Conservation (phyloP, 2,797 vertebrate species). For the Zenarchopterus dispar region DNA sequence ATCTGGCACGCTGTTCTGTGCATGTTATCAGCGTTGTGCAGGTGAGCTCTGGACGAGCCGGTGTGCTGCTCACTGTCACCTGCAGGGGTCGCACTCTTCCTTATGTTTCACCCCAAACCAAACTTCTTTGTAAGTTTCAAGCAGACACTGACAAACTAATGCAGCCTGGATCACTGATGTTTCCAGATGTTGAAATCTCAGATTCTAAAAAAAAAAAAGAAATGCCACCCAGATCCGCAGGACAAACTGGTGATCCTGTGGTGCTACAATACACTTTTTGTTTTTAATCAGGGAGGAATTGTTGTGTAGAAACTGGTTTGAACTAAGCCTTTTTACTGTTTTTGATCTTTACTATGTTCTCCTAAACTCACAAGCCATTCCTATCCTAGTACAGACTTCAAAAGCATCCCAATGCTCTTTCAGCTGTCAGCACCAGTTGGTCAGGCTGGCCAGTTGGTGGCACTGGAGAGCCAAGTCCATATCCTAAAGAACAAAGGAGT, state of each 20-base stretch:
- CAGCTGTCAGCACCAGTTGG: constrained; percentile 8
- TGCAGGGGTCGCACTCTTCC: constrained; percentile 53
- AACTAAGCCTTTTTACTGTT: neutral
- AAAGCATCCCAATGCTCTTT: constrained; percentile 5
- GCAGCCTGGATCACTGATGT: neutral
- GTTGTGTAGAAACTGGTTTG: neutral
- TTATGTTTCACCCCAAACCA: neutral
- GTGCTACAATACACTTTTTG: neutral
- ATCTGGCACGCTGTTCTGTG: constrained; percentile 13
- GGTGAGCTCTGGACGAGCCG: neutral
- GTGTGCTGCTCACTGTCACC: constrained; percentile 28
- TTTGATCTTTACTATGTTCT: neutral
- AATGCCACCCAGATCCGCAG: neutral
- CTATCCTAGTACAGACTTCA: neutral
- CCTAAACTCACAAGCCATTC: neutral
- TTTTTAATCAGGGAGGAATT: neutral
- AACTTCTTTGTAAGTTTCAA: neutral
- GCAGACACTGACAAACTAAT: constrained; percentile 3
- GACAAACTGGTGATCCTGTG: neutral
- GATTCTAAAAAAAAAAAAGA: too few species aligned
- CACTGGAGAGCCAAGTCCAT: constrained; percentile 27
- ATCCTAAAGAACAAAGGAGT: constrained; percentile 63
- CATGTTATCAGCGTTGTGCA: constrained; percentile 20
- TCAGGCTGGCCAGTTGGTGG: constrained; percentile 32
- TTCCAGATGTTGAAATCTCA: too few species aligned